phyloP scores from a whole-genome alignment of 2,888 invertebrate genomes.

The Salticus scenicus region DNA sequence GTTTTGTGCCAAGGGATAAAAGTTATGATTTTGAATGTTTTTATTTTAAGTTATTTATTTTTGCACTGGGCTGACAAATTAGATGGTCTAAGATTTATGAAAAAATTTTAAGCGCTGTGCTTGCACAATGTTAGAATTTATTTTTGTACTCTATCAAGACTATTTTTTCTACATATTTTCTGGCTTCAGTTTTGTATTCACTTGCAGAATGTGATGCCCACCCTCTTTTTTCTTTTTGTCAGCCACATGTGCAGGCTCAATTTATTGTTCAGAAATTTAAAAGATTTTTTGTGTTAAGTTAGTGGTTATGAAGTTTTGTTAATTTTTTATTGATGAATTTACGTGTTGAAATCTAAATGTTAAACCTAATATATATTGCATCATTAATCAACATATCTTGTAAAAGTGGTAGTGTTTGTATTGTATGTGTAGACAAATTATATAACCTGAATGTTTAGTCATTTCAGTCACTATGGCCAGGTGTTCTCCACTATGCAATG shows the following conservation, averaged over 20 bases:
- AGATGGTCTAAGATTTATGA: slow-evolving; percentile 21
- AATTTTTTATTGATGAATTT: slow-evolving; percentile 66
- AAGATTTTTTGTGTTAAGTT: slow-evolving; percentile 68
- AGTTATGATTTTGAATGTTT: slow-evolving; percentile 41
- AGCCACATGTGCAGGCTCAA: slow-evolving; percentile 65
- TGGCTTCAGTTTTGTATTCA: slow-evolving; percentile 54
- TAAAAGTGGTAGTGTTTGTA: slow-evolving; percentile 70
- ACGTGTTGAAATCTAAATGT: slow-evolving; percentile 63
- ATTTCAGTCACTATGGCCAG: slow-evolving; percentile 62
- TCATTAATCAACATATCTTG: slow-evolving; percentile 66
- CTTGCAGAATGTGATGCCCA: slow-evolving; percentile 44
- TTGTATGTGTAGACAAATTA: slow-evolving; percentile 64
- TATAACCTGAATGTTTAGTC: slow-evolving; percentile 63
- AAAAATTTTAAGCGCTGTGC: slow-evolving; percentile 39
- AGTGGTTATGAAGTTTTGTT: slow-evolving; percentile 69
- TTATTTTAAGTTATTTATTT: slow-evolving; percentile 37
- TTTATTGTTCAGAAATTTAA: slow-evolving; percentile 70
- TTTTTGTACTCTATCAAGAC: slow-evolving; percentile 56
- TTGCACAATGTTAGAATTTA: slow-evolving; percentile 68
- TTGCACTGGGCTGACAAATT: slow-evolving; percentile 59
- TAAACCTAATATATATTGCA: slow-evolving; percentile 64
- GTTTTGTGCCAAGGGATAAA: slow-evolving; percentile 55
- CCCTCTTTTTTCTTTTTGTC: slow-evolving; percentile 63
- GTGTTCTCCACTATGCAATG: slow-evolving; percentile 65
- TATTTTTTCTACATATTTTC: slow-evolving; percentile 67